These are phyloP conservation scores for Miltochrista miniata DNA, from an alignment of 2,888 invertebrate genomes.

Conservation along the genomic window DNA sequence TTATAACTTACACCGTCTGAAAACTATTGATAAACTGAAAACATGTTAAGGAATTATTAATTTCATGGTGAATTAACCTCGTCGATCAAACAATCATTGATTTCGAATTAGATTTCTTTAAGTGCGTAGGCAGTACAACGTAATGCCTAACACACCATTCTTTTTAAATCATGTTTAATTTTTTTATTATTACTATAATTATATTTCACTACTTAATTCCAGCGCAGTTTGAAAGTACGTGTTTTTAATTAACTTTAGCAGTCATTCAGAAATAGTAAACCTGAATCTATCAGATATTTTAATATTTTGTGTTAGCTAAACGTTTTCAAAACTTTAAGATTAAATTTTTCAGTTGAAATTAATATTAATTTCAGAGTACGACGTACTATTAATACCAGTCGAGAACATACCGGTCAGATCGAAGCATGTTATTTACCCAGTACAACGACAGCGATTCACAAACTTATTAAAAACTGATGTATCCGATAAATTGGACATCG, in stretches of 20 bases:
- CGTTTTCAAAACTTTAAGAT: too few relatives aligned
- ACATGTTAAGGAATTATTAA: slow-evolving; percentile 42
- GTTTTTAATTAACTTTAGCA: slow-evolving; percentile 4
- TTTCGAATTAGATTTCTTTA: slow-evolving; percentile 22
- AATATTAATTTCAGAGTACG: slow-evolving; percentile 50
- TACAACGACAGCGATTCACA: slow-evolving; percentile 13
- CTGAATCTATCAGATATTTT: background rate
- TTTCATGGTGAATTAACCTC: slow-evolving; percentile 60
- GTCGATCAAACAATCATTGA: slow-evolving; percentile 25
- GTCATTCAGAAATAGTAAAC: background rate
- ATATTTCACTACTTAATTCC: slow-evolving; percentile 30
- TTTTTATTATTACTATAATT: slow-evolving; percentile 25
- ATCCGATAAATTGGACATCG: slow-evolving; percentile 53
- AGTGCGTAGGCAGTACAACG: slow-evolving; percentile 15
- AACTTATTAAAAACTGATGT: slow-evolving; percentile 25
- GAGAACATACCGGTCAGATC: slow-evolving; percentile 25
- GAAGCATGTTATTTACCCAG: slow-evolving; percentile 20
- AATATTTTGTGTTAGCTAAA: background rate
- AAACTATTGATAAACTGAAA: slow-evolving; percentile 17
- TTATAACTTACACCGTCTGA: slow-evolving; percentile 25
- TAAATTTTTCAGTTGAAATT: background rate
- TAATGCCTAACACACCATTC: slow-evolving; percentile 25
- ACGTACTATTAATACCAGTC: slow-evolving; percentile 64
- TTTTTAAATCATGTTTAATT: slow-evolving; percentile 24
- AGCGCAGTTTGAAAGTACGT: slow-evolving; percentile 44